phyloP scores from a whole-genome alignment of 1,140 invertebrate genomes.

The Adoxophyes honmai region DNA sequence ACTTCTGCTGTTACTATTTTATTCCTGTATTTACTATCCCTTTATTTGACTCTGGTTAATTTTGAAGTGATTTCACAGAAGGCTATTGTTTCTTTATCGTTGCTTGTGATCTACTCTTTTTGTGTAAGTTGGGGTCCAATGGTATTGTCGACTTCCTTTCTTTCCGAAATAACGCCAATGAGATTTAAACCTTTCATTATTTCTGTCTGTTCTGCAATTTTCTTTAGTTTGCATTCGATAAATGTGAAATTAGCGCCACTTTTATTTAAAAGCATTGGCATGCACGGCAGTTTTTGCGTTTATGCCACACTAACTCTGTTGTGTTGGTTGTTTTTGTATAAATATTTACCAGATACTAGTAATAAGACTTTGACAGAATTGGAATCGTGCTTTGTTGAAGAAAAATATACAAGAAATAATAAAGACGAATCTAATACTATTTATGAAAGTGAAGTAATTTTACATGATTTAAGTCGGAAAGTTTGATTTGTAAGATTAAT shows the following conservation, averaged over 20 bases:
- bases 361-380: background rate
- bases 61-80: background rate
- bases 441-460: too few species aligned
- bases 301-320: background rate
- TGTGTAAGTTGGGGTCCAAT: background rate
- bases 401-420: too few species aligned
- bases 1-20: background rate
- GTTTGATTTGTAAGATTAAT: too few species aligned
- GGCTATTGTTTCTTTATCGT: background rate
- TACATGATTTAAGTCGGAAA: too few species aligned
- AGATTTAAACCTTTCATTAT: background rate
- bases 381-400: background rate
- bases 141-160: background rate
- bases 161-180: background rate
- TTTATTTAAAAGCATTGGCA: background rate
- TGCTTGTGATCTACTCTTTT: background rate
- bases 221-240: background rate
- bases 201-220: background rate
- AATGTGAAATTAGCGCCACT: background rate
- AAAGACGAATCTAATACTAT: too few species aligned
- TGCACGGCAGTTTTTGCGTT: background rate
- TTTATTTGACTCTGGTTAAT: background rate
- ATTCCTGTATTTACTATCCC: background rate
- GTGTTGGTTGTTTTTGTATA: background rate
- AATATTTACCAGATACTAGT: background rate